phyloP scores from a whole-genome alignment of 2,888 invertebrate genomes.

The Chrysolina americana region DNA sequence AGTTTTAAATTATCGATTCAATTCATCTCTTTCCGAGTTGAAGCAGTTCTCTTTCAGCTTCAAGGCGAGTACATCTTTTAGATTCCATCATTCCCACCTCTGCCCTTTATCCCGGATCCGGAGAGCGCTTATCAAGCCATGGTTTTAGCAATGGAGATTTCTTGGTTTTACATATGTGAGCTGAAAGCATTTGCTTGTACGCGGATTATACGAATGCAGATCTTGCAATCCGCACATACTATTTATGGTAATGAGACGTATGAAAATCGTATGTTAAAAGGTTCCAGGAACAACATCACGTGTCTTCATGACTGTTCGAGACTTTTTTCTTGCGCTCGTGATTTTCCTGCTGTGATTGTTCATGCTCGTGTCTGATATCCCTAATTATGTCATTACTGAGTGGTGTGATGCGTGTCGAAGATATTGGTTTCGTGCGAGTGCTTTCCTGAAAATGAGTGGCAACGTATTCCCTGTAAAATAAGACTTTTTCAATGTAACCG shows the following conservation, averaged over 20 bases:
- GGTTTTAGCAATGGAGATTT: slow-evolving; percentile 52
- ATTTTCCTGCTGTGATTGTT: slow-evolving; percentile 19
- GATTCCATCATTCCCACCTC: slow-evolving; percentile 14
- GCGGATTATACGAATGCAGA: slow-evolving; percentile 41
- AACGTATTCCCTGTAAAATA: background rate
- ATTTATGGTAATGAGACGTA: slow-evolving; percentile 38
- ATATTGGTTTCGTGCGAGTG: slow-evolving; percentile 32
- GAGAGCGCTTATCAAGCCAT: slow-evolving; percentile 34
- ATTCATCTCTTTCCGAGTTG: background rate
- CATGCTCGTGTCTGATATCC: slow-evolving; percentile 27
- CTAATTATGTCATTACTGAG: slow-evolving; percentile 33
- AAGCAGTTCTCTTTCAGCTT: background rate
- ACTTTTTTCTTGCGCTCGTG: slow-evolving; percentile 4
- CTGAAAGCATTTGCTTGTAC: slow-evolving; percentile 51
- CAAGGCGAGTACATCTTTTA: background rate
- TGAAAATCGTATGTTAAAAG: slow-evolving; percentile 36
- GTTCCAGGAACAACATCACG: slow-evolving; percentile 31
- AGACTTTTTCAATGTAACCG: background rate
- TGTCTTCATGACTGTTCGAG: slow-evolving; percentile 20
- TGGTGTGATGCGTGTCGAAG: slow-evolving; percentile 34
- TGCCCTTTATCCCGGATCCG: slow-evolving; percentile 15
- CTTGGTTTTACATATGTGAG: slow-evolving; percentile 47
- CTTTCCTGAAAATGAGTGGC: background rate
- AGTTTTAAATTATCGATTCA: background rate
- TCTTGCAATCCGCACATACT: slow-evolving; percentile 30